Evolutionary conservation across 2,888 invertebrate species (phyloP).

Genomic region (Globia sparganii): DNA sequence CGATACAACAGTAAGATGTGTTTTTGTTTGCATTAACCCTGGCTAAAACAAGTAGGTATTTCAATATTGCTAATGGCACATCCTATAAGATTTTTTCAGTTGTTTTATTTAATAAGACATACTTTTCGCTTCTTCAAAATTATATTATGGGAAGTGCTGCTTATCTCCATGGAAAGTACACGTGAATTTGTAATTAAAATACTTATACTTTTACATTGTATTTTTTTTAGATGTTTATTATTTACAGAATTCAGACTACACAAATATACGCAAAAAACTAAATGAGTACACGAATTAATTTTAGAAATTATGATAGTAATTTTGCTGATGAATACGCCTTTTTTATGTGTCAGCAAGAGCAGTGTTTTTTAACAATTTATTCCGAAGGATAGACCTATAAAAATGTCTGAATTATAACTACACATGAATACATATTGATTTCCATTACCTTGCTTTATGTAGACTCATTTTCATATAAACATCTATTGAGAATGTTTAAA

Average conservation of each 20-base stretch:
- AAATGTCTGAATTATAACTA: background rate
- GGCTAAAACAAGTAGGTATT: background rate
- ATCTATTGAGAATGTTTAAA: background rate
- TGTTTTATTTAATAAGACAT: background rate
- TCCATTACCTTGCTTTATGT: slow-evolving; percentile 82
- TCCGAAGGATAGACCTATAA: background rate
- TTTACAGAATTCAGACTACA: background rate
- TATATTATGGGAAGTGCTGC: background rate
- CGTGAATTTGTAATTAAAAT: background rate
- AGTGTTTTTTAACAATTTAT: background rate
- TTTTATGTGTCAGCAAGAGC: slow-evolving; percentile 51
- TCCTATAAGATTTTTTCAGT: too few relatives aligned
- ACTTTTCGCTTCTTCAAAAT: background rate
- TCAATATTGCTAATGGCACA: background rate
- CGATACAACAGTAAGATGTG: background rate
- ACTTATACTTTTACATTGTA: background rate
- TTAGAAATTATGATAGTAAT: background rate
- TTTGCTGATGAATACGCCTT: slow-evolving; percentile 52
- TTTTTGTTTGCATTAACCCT: background rate
- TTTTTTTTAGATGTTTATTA: background rate
- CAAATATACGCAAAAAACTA: background rate
- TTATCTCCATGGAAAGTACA: background rate
- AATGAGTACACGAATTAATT: background rate
- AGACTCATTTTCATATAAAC: slow-evolving; percentile 76
- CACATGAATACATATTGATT: background rate